Evolutionary conservation across 2,888 invertebrate genomes (phyloP), one percentile per base, ranked within the genome.

Genomic region (Incurvaria masculella): DNA sequence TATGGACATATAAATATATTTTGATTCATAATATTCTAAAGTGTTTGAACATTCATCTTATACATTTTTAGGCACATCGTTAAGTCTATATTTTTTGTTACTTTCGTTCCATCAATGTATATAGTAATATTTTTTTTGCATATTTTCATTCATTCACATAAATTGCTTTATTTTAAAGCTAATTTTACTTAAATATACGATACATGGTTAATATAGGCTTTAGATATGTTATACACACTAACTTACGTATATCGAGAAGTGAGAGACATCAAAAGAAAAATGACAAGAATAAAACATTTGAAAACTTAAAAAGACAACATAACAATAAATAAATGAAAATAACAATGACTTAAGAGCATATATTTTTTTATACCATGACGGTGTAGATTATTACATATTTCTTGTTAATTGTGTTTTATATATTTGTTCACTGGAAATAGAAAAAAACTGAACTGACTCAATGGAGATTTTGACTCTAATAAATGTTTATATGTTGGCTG

Each of bases 11-110:
- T n/a, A n/a, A 27, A 2, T 42, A 42, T 42, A 21, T 62, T 68
- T 61, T 59, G 56, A 65, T 68, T 70, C 70, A 69, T 73, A 72
- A 70, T 54, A 58, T 58, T 61, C 62, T 62, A 55, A 61, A 63
- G 64, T 64, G 61, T 62, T 66, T 64, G 64, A 63, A 42, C 16
- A 21, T 21, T 16, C 16, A 14, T 42, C 42, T 17, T 42, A 42
- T 42, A 45, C 17, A 45, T 41, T n/a, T 26, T 18, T 14, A 2
- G 27, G 8, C 41, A 41, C 17, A 23, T 38, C 8, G 20, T 38
- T 39, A 38, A 33, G 33, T 21, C 23, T 39, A 39, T 39, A 45
- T 39, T 39, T 46, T 41, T 46, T 46, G 11, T 21, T 46, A 42
- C 40, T 23, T 21, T 27, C 21, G 27, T 46, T 26, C 40, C 19